Conservation (phyloP, 2,113 vertebrate species). For the Odontesthes bonariensis region DNA sequence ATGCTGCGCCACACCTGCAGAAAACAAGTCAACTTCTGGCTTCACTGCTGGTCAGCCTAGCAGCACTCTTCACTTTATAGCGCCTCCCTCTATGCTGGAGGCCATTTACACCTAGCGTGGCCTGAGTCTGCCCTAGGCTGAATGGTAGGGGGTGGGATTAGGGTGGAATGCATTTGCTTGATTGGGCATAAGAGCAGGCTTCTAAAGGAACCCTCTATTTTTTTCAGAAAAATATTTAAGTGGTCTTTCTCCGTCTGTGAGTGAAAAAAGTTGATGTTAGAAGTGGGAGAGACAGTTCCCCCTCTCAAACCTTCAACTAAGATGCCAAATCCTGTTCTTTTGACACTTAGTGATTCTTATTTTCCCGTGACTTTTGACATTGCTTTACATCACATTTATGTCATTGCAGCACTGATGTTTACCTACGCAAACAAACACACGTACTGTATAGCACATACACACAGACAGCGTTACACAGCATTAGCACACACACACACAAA, state of each 20-base stretch:
- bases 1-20: slow-evolving; percentile 86
- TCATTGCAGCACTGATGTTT: slow-evolving; percentile 62
- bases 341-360: slow-evolving; percentile 89
- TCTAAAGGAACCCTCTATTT: slow-evolving; percentile 87
- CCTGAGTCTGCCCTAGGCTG: slow-evolving; percentile 78
- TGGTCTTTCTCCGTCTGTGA: slow-evolving; percentile 86
- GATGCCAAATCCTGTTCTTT: slow-evolving; percentile 90
- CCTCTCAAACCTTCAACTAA: slow-evolving; percentile 86
- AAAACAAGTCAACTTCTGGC: slow-evolving; percentile 89
- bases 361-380: slow-evolving; percentile 86
- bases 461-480: slow-evolving; percentile 8
- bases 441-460: slow-evolving; percentile 19
- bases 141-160: slow-evolving; percentile 63
- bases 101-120: slow-evolving; percentile 79
- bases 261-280: slow-evolving; percentile 84
- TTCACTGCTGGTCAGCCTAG: slow-evolving; percentile 88
- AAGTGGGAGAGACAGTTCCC: slow-evolving; percentile 84
- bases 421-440: slow-evolving; percentile 29
- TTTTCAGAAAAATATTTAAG: slow-evolving; percentile 93
- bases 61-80: slow-evolving; percentile 95
- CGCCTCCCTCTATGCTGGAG: slow-evolving; percentile 89
- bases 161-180: slow-evolving; percentile 65
- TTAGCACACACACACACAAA: slow-evolving; percentile 28
- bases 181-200: slow-evolving; percentile 81
- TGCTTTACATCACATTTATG: slow-evolving; percentile 69